Base-by-base conservation (phyloP, 1,140 invertebrate species). In the Hycleus cichorii region DNA sequence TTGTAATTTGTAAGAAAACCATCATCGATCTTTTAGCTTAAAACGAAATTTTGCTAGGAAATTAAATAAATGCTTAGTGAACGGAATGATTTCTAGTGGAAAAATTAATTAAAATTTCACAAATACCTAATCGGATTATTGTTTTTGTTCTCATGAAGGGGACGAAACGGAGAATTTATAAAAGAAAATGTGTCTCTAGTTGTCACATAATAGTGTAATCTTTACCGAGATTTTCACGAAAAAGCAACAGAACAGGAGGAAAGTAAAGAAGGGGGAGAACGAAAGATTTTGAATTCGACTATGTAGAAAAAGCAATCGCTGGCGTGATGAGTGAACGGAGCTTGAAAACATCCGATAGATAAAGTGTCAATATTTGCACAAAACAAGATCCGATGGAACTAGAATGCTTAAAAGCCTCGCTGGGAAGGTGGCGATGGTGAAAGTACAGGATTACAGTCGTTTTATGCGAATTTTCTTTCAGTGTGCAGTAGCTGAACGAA, bases 341-440 rank as follows among this genome's bases (percentile, higher is more conserved):
- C 32, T 53, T 45, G 52, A 55, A 46, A 39, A 55, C 32, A 55
- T 55, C 52, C 44, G 52, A 55, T 55, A 55, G 52, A 55, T 55
- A 55, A 55, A 55, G 45, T 55, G 52, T 55, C 52, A 55, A 55
- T 55, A 55, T 55, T 55, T 55, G 52, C 52, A 38, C 42, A 55
- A 55, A 55, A 55, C 52, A 55, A 55, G 52, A 55, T 55, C 52
- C 52, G 52, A 55, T 55, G 52, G 45, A 55, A 55, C 42, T 43
- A 55, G 45, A 46, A 55, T 55, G 52, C 52, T 55, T 55, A 55
- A 55, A 55, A 55, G 52, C 52, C 47, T 55, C 52, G 45, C 26
- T n/a, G 38, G 45, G 38, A 46, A 47, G 47, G 18, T 18, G 18
- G 18, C 18, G 18, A 18, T 18, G 52, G 52, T 55, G 52, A 55